These are phyloP conservation scores for Aspidoscelis tigris DNA, from an alignment of 2,113 vertebrate species.

Conservation along the genomic window DNA sequence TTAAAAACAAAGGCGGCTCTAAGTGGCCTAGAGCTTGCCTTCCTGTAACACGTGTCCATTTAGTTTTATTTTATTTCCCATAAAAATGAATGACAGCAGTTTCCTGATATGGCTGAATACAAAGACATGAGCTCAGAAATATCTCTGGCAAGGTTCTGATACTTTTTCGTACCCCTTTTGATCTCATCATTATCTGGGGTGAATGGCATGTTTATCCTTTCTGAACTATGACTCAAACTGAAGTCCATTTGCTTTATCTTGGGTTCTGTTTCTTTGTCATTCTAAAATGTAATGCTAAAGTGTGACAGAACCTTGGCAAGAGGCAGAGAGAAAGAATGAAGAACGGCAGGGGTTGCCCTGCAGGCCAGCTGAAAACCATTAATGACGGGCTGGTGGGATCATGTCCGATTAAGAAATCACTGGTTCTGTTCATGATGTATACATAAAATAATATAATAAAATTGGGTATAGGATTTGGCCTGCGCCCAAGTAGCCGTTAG, in stretches of 20 bases:
- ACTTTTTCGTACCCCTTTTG: not conserved
- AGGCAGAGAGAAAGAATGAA: not conserved
- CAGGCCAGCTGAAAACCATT: fast-evolving
- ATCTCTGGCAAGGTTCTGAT: not conserved
- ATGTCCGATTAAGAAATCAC: slow-evolving; percentile 10
- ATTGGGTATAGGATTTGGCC: not conserved
- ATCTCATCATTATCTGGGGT: not conserved
- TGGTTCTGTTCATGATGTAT: not conserved
- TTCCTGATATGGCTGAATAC: not conserved
- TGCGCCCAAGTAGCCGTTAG: not conserved
- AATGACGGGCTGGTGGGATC: not conserved
- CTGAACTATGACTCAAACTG: not conserved
- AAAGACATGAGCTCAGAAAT: not conserved
- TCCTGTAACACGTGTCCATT: not conserved
- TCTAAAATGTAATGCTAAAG: slow-evolving; percentile 1
- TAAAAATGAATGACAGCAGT: not conserved
- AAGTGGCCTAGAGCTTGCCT: not conserved
- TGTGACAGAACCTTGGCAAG: slow-evolving; percentile 9
- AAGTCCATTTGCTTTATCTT: slow-evolving; percentile 7
- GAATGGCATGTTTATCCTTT: not conserved
- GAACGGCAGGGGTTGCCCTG: not conserved
- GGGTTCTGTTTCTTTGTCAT: not conserved
- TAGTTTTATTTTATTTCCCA: not conserved
- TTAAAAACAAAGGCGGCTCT: too few species aligned
- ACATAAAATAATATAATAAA: not conserved